These are phyloP conservation scores for Lucinisca nassula DNA, from an alignment of 2,888 invertebrate species.

Conservation along the genomic window DNA sequence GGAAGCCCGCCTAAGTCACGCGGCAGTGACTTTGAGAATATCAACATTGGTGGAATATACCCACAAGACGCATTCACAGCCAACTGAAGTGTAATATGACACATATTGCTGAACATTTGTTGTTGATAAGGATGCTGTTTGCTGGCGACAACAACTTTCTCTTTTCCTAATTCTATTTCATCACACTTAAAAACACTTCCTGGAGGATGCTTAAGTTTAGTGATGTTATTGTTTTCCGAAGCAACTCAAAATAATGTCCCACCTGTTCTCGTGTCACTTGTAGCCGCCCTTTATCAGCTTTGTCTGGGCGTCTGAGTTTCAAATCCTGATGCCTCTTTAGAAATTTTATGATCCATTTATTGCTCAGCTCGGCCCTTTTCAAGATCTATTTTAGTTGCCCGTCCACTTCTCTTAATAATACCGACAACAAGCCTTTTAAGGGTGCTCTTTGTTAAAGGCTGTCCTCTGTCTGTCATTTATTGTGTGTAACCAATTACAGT, in stretches of 20 bases:
- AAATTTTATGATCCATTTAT: constrained; percentile 17
- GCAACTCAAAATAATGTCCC: not conserved
- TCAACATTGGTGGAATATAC: constrained; percentile 24
- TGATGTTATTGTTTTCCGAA: not conserved
- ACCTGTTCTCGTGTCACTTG: not conserved
- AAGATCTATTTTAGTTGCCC: not conserved
- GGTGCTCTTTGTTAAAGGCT: not conserved
- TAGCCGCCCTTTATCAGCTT: not conserved
- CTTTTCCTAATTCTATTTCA: not conserved
- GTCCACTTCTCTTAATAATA: constrained; percentile 15
- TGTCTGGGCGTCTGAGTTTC: not conserved
- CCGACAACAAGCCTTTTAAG: not conserved
- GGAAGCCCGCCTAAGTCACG: not conserved
- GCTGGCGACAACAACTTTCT: not conserved
- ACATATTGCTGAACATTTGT: not conserved
- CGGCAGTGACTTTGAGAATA: constrained; percentile 18
- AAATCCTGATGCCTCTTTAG: not conserved
- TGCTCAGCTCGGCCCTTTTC: constrained; percentile 5
- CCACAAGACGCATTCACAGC: constrained; percentile 10
- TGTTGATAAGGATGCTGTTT: not conserved
- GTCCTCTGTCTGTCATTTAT: constrained; percentile 11
- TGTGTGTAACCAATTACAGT: not conserved
- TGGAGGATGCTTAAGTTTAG: not conserved
- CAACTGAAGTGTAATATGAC: constrained; percentile 18
- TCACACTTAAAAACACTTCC: not conserved